phyloP scores from a whole-genome alignment of 23 tunicate genomes.

The Trididemnum miniatum region DNA sequence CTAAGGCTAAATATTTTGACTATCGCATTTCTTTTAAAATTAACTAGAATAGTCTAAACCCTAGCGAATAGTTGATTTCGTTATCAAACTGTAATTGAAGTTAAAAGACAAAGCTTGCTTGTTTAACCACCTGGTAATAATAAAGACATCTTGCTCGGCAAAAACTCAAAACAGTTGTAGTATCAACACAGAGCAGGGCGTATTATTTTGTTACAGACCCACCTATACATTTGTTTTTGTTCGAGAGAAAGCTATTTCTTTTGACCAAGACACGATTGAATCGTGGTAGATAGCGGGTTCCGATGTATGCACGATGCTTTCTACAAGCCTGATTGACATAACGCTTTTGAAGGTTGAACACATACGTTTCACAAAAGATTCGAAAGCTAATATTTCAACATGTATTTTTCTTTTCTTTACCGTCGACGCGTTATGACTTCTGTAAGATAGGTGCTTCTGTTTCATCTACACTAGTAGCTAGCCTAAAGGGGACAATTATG shows the following conservation, averaged over 20 bases:
- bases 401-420: neutral
- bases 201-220: neutral
- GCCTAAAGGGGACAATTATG: neutral
- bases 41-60: too few relatives aligned
- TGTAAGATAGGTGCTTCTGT: neutral
- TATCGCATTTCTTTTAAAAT: neutral
- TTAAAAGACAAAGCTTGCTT: neutral
- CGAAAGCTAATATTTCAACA: neutral
- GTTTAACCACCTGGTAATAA: constrained; percentile 21
- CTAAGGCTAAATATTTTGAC: neutral
- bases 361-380: neutral
- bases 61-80: too few relatives aligned
- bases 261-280: neutral
- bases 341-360: neutral
- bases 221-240: neutral
- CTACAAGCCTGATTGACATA: too few relatives aligned
- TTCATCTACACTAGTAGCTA: neutral
- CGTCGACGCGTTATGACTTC: neutral
- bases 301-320: too few relatives aligned
- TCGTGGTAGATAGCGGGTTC: too few relatives aligned
- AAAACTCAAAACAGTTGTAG: neutral
- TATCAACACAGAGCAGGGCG: constrained; percentile 6
- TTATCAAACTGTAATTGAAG: neutral
- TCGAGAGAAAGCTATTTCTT: too few relatives aligned
- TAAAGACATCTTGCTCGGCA: neutral